Conservation (phyloP, 2,888 invertebrate species). For the Leptogaster cylindrica region DNA sequence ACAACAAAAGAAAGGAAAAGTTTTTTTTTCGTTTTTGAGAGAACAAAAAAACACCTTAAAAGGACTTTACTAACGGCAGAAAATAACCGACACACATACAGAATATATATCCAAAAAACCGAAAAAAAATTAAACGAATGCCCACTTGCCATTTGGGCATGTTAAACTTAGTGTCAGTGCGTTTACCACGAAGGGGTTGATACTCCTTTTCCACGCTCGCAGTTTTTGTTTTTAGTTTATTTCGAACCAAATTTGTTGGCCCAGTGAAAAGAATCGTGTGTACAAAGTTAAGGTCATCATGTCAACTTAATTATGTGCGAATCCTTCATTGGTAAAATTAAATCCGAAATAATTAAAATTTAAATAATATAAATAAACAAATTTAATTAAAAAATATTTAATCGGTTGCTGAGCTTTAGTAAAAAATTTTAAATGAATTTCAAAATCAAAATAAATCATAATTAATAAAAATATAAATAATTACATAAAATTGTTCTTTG, state of each 20-base stretch:
- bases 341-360: too few relatives aligned
- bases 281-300: constrained; percentile 3
- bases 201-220: constrained; percentile 5
- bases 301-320: too few relatives aligned
- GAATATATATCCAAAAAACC: not conserved
- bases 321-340: too few relatives aligned
- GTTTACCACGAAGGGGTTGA: constrained; percentile 31
- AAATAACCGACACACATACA: not conserved
- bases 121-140: constrained; percentile 4
- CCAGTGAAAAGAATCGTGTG: not conserved
- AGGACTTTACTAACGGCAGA: not conserved
- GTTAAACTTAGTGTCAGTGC: constrained; percentile 38
- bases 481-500: too few relatives aligned
- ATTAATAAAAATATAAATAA: too few relatives aligned
- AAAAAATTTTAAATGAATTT: too few relatives aligned
- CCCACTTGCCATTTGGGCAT: not conserved
- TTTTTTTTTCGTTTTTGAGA: too few relatives aligned
- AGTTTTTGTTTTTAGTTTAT: not conserved
- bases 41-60: constrained; percentile 25
- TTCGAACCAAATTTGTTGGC: not conserved
- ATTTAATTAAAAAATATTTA: too few relatives aligned
- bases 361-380: too few relatives aligned
- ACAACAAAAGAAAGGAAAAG: constrained; percentile 37
- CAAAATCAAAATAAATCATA: too few relatives aligned
- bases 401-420: too few relatives aligned